Percentiles rank a stretch among this genome's conserved stretches.
Evolutionary conservation across 2,113 vertebrate species (phyloP).

Genomic region (Malurus alboscapulatus): DNA sequence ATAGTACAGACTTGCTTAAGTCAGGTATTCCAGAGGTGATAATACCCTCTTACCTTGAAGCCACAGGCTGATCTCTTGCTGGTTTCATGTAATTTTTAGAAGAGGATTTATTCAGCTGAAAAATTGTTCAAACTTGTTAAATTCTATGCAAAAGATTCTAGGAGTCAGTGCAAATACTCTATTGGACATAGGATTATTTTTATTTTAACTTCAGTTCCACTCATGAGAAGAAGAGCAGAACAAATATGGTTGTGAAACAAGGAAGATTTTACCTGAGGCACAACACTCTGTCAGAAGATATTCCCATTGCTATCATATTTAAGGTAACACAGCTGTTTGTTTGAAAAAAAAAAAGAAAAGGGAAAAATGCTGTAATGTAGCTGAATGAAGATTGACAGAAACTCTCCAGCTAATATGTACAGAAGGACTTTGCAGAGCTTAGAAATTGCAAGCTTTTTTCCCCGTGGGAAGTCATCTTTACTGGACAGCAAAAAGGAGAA

Average conservation of each 20-base stretch:
- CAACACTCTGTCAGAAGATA: slow-evolving; percentile 96
- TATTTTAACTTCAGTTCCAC: slow-evolving; percentile 83
- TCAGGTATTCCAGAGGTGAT: background rate
- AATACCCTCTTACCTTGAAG: background rate
- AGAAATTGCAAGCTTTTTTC: background rate
- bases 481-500: background rate
- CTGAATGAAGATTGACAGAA: background rate
- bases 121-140: background rate
- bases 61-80: background rate
- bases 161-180: background rate
- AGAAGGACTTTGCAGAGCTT: background rate
- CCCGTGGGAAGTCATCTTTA: background rate
- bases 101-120: background rate
- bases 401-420: background rate
- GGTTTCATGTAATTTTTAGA: background rate
- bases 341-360: background rate
- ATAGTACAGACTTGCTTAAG: background rate
- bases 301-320: slow-evolving; percentile 96
- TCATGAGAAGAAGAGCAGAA: slow-evolving; percentile 98
- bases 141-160: background rate
- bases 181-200: background rate
- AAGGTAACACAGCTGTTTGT: slow-evolving; percentile 78
- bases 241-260: slow-evolving; percentile 94
- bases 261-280: slow-evolving; percentile 94
- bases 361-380: background rate